These are phyloP conservation scores for Calameuta pallipes DNA, from an alignment of 2,888 invertebrate species.

Conservation along the genomic window DNA sequence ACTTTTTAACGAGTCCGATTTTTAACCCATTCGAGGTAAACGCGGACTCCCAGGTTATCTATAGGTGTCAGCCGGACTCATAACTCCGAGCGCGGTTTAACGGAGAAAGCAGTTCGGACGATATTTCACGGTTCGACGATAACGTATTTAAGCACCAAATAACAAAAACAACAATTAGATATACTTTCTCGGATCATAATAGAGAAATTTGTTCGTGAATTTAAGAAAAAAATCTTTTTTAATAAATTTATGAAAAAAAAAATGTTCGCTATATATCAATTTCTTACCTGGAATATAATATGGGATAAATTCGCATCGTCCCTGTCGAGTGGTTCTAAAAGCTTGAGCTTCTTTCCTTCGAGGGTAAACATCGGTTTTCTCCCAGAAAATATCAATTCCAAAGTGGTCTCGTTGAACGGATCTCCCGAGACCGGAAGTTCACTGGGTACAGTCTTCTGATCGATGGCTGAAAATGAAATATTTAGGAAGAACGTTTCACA, in stretches of 20 bases:
- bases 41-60: no score
- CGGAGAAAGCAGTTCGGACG: conserved; percentile 28
- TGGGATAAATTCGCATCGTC: conserved; percentile 88
- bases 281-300: conserved; percentile 85
- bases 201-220: neutral
- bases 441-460: conserved; percentile 84
- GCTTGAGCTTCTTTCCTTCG: conserved; percentile 83
- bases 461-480: conserved; percentile 74
- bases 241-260: no score
- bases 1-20: no score
- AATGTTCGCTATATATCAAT: no score
- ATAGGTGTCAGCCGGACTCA: no score
- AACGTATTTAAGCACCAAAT: conserved; percentile 8
- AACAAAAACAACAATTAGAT: no score
- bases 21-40: no score
- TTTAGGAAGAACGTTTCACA: neutral
- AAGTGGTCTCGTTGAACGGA: conserved; percentile 80
- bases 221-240: neutral
- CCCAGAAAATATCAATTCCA: conserved; percentile 84
- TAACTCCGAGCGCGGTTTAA: conserved; percentile 4
- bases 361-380: conserved; percentile 83
- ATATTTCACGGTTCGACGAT: conserved; percentile 25
- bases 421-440: conserved; percentile 87
- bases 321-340: conserved; percentile 84
- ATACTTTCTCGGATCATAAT: neutral